Evolutionary conservation across 1,140 invertebrate species (phyloP), one percentile per base, ranked within the genome.

Genomic region (Helicoverpa armigera): DNA sequence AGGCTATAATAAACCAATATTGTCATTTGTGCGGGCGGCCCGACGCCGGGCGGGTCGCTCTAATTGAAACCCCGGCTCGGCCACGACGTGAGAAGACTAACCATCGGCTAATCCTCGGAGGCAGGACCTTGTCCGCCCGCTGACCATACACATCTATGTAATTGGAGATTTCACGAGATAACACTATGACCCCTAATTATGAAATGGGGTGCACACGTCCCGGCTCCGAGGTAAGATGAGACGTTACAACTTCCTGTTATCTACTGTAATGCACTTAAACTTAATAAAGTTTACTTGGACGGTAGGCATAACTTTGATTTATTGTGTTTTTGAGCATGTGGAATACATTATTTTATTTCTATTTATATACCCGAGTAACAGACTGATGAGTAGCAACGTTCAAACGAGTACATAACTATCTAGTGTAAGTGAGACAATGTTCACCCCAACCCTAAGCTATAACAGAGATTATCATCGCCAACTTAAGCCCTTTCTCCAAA

Each of bases 161-260:
- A 94, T 94, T 93, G 89, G 91, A 93, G 91, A 91, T 94, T 93
- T 94, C 88, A 89, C 93, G 89, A 94, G 93, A 94, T 94, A 94
- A 87, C 91, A 93, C 90, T 88, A 87, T 89, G 87, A 85, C 88
- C 89, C 86, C 88, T 91, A 88, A 90, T 93, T 91, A 92, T 90
- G 85, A 85, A 86, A 85, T 81, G 60, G 76, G 81, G 74, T 80
- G 61, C 80, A 85, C 82, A 82, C 70, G 81, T 81, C 80, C 74
- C 74, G 74, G 65, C 65, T 48, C 65, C 43, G 54, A 67, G 73
- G 74, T 72, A 74, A 77, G 65, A 82, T 73, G 63, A 72, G 51
- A 63, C 50, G 56, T 72, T 72, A 70, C 73, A 58, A 69, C 79
- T 72, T 29, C 74, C 81, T 72, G 50, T 58, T 79, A 79, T 69